Evolutionary conservation across 1,140 invertebrate genomes (phyloP).

Genomic region (Drosophila subpulchrella): DNA sequence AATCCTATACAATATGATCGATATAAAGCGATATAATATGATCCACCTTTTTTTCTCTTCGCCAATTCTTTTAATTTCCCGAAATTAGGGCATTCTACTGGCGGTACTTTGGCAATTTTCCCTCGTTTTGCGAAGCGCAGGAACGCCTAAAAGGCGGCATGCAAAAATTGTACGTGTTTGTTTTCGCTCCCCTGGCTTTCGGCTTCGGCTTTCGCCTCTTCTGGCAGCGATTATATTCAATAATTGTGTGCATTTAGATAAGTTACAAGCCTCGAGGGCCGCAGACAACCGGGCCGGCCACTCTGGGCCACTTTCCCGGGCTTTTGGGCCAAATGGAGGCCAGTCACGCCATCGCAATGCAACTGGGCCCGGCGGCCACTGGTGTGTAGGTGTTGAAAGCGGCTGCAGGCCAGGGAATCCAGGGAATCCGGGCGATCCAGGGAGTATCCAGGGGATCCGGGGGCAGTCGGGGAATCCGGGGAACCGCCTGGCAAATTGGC

Average conservation of each 20-base stretch:
- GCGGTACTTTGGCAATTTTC: no score
- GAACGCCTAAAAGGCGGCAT: constrained; percentile 72
- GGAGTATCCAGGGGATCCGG: background rate
- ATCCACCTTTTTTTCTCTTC: no score
- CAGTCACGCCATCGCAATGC: constrained; percentile 67
- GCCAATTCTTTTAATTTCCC: background rate
- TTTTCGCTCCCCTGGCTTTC: constrained; percentile 43
- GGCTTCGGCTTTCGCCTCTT: background rate
- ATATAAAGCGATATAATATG: no score
- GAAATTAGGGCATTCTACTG: background rate
- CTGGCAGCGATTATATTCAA: constrained; percentile 78
- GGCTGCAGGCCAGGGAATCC: constrained; percentile 35
- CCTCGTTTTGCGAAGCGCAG: constrained; percentile 22
- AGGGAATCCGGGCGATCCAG: background rate
- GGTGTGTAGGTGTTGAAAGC: constrained; percentile 80
- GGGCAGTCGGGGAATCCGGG: background rate
- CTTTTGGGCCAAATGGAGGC: constrained; percentile 57
- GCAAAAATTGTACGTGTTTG: constrained; percentile 67
- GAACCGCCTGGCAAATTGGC: constrained; percentile 47
- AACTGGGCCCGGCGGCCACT: background rate
- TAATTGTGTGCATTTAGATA: constrained; percentile 84
- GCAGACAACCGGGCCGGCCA: constrained; percentile 43
- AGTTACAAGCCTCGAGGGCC: constrained; percentile 70
- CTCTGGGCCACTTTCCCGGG: constrained; percentile 49
- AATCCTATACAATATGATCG: no score